These are phyloP conservation scores for Ochropleura plecta DNA, from an alignment of 2,888 invertebrate genomes.

Conservation along the genomic window DNA sequence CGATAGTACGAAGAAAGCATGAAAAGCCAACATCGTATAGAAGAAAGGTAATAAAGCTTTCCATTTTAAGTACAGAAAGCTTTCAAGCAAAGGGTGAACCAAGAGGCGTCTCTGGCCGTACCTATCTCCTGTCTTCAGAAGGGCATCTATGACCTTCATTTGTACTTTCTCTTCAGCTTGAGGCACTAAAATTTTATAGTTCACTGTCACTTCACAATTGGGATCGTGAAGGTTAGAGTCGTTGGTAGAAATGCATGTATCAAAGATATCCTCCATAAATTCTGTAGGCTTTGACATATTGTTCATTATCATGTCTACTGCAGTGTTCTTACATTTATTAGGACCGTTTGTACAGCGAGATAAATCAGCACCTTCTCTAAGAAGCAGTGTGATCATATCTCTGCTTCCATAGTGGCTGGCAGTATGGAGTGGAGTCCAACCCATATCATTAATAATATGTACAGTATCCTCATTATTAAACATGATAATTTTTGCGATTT, in stretches of 20 bases:
- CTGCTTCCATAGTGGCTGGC: constrained; percentile 77
- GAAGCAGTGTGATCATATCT: constrained; percentile 82
- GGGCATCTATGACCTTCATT: constrained; percentile 85
- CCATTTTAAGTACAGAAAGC: constrained; percentile 89
- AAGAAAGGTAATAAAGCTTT: constrained; percentile 85
- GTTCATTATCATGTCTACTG: constrained; percentile 84
- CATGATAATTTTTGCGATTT: constrained; percentile 76
- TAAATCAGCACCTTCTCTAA: constrained; percentile 79
- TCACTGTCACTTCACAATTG: constrained; percentile 80
- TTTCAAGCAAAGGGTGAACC: constrained; percentile 88
- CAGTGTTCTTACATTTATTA: constrained; percentile 69
- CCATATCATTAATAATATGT: constrained; percentile 47
- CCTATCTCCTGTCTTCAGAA: constrained; percentile 84
- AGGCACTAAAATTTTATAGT: constrained; percentile 82
- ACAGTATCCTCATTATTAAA: constrained; percentile 76
- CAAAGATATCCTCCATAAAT: constrained; percentile 84
- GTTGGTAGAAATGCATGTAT: constrained; percentile 82
- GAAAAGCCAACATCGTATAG: constrained; percentile 81
- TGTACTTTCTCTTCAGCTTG: constrained; percentile 75
- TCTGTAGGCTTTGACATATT: constrained; percentile 84
- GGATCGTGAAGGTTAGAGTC: constrained; percentile 73
- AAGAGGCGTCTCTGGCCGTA: constrained; percentile 81
- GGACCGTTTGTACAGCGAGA: constrained; percentile 44
- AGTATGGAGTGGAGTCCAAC: constrained; percentile 73
- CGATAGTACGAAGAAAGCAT: constrained; percentile 82